These are phyloP conservation scores for Sarcoramphus papa DNA, from an alignment of 2,797 vertebrate species.

Conservation along the genomic window DNA sequence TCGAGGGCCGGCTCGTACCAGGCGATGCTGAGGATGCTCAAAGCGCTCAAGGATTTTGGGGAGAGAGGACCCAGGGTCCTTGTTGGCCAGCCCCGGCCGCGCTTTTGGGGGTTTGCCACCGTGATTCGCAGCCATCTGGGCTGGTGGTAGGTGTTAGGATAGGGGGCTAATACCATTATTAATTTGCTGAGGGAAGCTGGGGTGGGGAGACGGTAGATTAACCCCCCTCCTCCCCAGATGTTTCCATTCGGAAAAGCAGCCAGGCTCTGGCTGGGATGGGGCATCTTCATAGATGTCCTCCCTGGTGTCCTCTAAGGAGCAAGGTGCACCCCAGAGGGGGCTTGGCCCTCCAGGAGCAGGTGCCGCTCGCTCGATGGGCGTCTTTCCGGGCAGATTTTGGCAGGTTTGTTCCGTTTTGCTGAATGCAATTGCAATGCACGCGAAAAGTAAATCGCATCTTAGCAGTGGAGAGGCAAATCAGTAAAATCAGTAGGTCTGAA, in stretches of 20 bases:
- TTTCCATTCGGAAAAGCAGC: not conserved
- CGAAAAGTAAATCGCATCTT: fast-evolving
- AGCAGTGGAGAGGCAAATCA: not conserved
- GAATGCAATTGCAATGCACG: fast-evolving
- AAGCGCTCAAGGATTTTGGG: not conserved
- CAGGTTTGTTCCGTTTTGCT: not conserved
- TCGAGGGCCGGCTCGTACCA: not conserved
- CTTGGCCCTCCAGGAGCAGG: not conserved
- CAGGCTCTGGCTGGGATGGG: not conserved
- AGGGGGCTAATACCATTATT: not conserved
- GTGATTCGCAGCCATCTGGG: fast-evolving
- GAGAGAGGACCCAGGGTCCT: not conserved
- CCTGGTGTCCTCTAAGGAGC: not conserved
- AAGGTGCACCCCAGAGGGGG: not conserved
- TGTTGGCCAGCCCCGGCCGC: not conserved
- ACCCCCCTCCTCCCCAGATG: not conserved
- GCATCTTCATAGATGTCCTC: not conserved
- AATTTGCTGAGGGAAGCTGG: not conserved
- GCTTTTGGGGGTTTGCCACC: not conserved
- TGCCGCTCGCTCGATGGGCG: fast-evolving
- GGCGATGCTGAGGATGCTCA: not conserved
- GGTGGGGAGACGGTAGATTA: not conserved
- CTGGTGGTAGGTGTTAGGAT: not conserved
- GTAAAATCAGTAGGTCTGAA: not conserved
- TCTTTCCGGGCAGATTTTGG: not conserved